phyloP scores from a whole-genome alignment of 2,113 vertebrate genomes.

The Lanius collurio region DNA sequence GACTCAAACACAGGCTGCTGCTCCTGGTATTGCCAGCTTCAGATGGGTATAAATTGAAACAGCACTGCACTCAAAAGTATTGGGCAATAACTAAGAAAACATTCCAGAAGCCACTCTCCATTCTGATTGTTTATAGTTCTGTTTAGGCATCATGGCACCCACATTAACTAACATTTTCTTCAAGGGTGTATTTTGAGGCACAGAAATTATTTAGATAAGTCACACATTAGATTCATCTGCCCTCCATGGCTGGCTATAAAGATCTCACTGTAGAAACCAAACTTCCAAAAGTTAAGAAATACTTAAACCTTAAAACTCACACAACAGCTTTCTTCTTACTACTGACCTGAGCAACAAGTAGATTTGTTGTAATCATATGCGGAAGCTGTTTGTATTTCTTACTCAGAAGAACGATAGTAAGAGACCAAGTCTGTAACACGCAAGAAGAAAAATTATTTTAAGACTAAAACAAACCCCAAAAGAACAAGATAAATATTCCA shows the following conservation, averaged over 20 bases:
- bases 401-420: conserved; percentile 87
- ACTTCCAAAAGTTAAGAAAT: neutral
- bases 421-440: conserved; percentile 88
- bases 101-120: neutral
- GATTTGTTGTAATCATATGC: conserved; percentile 89
- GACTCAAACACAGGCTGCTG: neutral
- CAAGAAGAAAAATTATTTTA: neutral
- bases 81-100: neutral
- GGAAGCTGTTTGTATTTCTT: conserved; percentile 90
- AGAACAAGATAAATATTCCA: neutral
- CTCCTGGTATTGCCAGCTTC: neutral
- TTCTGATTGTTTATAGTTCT: neutral
- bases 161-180: neutral
- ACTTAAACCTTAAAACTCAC: neutral
- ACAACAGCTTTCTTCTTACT: neutral
- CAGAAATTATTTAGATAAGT: neutral
- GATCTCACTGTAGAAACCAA: neutral
- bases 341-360: conserved; percentile 92
- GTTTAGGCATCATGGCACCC: neutral
- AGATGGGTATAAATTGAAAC: neutral
- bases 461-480: neutral
- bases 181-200: neutral
- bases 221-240: neutral
- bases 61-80: neutral
- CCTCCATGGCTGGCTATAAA: neutral